Percentiles rank a stretch among this genome's conserved stretches.
phyloP scores from a whole-genome alignment of 2,797 vertebrate genomes.

The Crocidura indochinensis region DNA sequence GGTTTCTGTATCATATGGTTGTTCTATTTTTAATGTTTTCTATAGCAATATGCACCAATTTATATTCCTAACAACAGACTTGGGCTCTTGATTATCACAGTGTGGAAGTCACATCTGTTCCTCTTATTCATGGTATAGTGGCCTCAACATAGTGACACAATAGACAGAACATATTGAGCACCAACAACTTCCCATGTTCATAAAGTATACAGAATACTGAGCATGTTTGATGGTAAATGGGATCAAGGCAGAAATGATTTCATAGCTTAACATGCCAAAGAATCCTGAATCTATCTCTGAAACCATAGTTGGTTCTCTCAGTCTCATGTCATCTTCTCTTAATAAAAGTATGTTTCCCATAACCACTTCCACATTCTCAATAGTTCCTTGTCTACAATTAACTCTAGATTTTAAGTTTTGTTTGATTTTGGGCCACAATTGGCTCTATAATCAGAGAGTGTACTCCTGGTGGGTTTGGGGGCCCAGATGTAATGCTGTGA shows the following conservation, averaged over 20 bases:
- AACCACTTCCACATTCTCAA: neutral
- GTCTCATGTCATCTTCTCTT: neutral
- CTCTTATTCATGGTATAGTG: neutral
- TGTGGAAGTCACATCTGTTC: neutral
- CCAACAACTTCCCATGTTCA: neutral
- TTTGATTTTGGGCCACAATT: too few species aligned
- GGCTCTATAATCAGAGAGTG: too few species aligned
- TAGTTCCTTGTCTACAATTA: neutral
- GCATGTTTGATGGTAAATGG: neutral
- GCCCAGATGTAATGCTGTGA: too few species aligned
- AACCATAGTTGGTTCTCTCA: neutral
- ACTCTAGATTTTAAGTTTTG: too few species aligned
- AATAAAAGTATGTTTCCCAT: neutral
- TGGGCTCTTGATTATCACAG: neutral
- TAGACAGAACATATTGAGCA: neutral
- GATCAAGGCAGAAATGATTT: neutral
- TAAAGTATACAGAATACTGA: neutral
- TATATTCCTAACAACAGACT: neutral
- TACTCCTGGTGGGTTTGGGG: too few species aligned
- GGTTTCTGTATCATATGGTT: neutral
- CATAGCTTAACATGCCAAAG: neutral
- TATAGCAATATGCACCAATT: neutral
- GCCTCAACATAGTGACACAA: neutral
- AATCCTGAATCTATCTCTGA: constrained; percentile 6
- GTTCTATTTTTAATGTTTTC: neutral